Base-by-base conservation (phyloP, 2,113 vertebrate species). In the Clarias magur region DNA sequence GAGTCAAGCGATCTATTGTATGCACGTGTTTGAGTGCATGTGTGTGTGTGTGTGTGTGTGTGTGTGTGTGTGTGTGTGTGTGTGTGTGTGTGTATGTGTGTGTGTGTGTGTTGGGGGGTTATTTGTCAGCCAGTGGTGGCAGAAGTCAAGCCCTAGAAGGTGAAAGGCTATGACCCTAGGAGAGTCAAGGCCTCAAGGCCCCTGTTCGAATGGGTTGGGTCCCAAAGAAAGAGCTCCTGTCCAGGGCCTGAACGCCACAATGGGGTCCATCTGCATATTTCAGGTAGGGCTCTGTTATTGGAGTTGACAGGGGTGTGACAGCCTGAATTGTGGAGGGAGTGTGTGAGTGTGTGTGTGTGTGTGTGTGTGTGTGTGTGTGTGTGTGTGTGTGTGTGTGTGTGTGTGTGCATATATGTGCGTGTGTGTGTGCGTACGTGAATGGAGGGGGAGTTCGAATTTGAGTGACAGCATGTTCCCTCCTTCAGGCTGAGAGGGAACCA, bases 131-230 rank as follows among this genome's bases (percentile, higher is more conserved):
- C 94, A 94, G 93, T 84, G 93, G 96, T 97, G 97, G 97, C 97
- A 99, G 96, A 99, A 98, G 98, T 99, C 97, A 97, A 98, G 97
- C 96, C 96, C 96, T 95, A 91, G 95, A 96, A 97, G 98, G 97
- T 99, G 96, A 99, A 98, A 99, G 97, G 97, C 97, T 97, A 95
- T 97, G 97, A 98, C 98, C 98, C 96, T 95, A 96, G 95, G 94
- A 97, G 96, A 96, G 96, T 94, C 96, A 94, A 95, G 95, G 94
- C 93, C 95, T 95, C 94, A 95, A 93, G 89, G 95, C 93, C 96
- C 96, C 95, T 95, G 95, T 94, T 95, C 94, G 96, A 95, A 96
- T 96, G 95, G 96, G 96, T 94, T 89, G 94, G 91, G 91, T 90
- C 90, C 90, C 87, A 91, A 94, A 95, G 96, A 95, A 98, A 98